A percentile compares a stretch with the other conserved stretches of the same genome.
These are phyloP conservation scores for Pandemis cinnamomeana DNA, from an alignment of 2,888 invertebrate species.

Conservation along the genomic window DNA sequence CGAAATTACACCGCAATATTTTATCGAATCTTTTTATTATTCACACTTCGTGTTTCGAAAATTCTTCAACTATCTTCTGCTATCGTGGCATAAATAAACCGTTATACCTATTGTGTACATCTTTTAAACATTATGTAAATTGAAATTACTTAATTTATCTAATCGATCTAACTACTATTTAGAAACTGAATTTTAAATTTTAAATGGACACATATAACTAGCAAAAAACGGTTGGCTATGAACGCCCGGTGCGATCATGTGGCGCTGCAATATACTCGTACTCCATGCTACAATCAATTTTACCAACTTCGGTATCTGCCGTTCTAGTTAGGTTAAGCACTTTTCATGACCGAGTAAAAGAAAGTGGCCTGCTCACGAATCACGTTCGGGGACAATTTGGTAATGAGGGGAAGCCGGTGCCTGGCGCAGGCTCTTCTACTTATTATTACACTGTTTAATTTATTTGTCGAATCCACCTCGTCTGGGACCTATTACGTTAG, in stretches of 20 bases:
- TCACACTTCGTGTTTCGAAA: background rate
- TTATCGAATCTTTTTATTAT: background rate
- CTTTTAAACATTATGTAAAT: too few species aligned
- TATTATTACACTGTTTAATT: constrained; percentile 77
- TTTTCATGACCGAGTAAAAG: constrained; percentile 53
- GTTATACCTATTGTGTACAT: background rate
- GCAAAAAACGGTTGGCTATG: background rate
- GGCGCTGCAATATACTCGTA: constrained; percentile 27
- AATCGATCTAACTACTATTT: too few species aligned
- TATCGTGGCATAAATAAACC: background rate
- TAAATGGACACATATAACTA: background rate
- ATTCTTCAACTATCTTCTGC: background rate
- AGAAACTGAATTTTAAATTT: too few species aligned
- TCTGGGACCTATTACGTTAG: constrained; percentile 64
- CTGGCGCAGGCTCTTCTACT: constrained; percentile 66
- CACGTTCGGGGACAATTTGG: constrained; percentile 70
- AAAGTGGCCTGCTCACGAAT: constrained; percentile 68
- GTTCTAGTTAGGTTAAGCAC: constrained; percentile 55
- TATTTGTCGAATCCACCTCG: constrained; percentile 70
- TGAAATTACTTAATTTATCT: too few species aligned
- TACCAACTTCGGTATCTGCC: constrained; percentile 51
- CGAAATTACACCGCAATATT: background rate
- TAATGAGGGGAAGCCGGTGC: constrained; percentile 72
- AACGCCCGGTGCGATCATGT: constrained; percentile 6
- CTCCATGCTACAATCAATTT: constrained; percentile 49